Evolutionary conservation across 2,113 vertebrate species (phyloP), one percentile per base, ranked within the genome.

Genomic region (Apodemus speciosus): DNA sequence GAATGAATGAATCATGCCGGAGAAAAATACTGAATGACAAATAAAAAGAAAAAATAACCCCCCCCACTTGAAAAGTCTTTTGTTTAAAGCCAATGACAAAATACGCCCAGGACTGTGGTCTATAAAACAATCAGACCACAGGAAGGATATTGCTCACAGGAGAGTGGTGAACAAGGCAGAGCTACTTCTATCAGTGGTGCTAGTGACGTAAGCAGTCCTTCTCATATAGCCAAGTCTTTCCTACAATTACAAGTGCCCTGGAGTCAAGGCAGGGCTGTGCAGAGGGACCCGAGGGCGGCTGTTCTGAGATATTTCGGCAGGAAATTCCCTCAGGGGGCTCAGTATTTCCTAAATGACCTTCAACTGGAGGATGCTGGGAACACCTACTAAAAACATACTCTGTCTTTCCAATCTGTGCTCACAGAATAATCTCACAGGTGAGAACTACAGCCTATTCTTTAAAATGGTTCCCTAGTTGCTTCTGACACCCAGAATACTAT

Each of bases 281-380:
- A 32, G n/a, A 85, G 58, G 68, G 73, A 27, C 30, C 2, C 1
- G 0, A 25, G 3, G 40, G n/a, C 21, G 9, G 3, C 2, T 49
- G 6, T 38, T 79, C 9, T 27, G 18, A 72, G 49, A 4, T 3
- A 23, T 43, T 86, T 89, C 49, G 16, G 2, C 0, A 40, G 13
- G 18, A 32, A 9, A 38, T 1, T 72, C 35, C 38, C 75, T 84
- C 79, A 38, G 4, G 16, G 35, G 72, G 21, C n/a, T n/a, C n/a
- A n/a, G n/a, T n/a, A n/a, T n/a, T n/a, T n/a, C n/a, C n/a, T 80
- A 75, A 85, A 38, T 8, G 64, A 25, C 43, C 51, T 62, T 89
- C 56, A 46, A 90, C 43, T 27, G 4, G 13, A 2, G 79, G 62
- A 7, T 32, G 21, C 3, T 6, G 5, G 43, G 69, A 35, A 35